Base-by-base conservation (phyloP, 2,113 vertebrate species). In the Struthidea cinerea region DNA sequence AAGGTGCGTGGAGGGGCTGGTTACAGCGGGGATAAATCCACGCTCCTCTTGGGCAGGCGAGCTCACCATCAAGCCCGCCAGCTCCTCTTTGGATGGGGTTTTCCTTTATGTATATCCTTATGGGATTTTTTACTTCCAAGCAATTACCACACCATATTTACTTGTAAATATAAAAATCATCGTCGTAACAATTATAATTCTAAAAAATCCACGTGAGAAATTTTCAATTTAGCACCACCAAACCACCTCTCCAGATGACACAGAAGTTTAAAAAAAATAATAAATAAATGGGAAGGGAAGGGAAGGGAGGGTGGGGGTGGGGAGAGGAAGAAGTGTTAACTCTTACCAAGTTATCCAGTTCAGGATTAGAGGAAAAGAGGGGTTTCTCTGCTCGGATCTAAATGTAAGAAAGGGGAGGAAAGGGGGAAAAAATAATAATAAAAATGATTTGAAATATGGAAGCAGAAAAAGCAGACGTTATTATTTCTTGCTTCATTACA, bases 331-430 rank as follows among this genome's bases (percentile, higher is more conserved):
- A 93, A 92, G 73, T 53, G 55, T 68, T 93, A 92, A 90, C 92
- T 97, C 99, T 99, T 99, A 99, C 99, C 99, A 99, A 99, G 98
- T 99, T 99, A 98, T 99, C 99, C 99, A 99, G 98, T 97, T 99
- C 99, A 94, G 99, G 99, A 98, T 99, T 99, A 94, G 99, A 99
- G 98, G 99, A 99, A 98, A 99, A 99, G 97, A 99, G 98, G 97
- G 99, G 99, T 97, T 99, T 99, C 99, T 99, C 99, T 98, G 99
- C 99, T 96, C 99, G 99, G 97, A 99, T 99, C 99, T 99, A 98
- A 98, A 99, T 55, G 79, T 75, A 92, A 96, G 97, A 95, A 97
- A 97, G 83, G 61, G 77, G 28, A 68, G 91, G 85, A 87, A 30
- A 80, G 39, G 85, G 35, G 41, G 9, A 3, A 28, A 56, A 44